Percentiles rank a stretch among this genome's conserved stretches.
phyloP scores from a whole-genome alignment of 2,797 vertebrate species.

The Chromis chromis region DNA sequence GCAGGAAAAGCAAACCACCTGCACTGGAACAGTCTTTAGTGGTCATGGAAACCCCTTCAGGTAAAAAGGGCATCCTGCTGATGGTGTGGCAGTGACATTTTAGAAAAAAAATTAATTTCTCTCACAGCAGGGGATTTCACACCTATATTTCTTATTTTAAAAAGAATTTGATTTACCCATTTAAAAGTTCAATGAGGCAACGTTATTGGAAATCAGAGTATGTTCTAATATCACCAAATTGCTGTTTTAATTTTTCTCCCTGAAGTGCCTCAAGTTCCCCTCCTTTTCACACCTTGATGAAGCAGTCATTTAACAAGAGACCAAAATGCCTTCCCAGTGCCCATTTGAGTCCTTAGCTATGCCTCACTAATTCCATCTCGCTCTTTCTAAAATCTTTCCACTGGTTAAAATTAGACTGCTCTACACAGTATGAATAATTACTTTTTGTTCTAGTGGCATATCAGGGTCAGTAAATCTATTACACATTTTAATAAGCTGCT shows the following conservation, averaged over 20 bases:
- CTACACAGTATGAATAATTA: conserved; percentile 87
- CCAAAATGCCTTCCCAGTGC: conserved; percentile 75
- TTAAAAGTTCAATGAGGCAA: conserved; percentile 48
- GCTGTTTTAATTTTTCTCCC: conserved; percentile 67
- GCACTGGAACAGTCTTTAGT: conserved; percentile 41
- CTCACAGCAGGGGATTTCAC: conserved; percentile 20
- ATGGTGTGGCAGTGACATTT: conserved; percentile 61
- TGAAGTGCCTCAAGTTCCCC: conserved; percentile 39
- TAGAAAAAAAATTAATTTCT: conserved; percentile 38
- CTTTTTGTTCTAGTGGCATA: conserved; percentile 87
- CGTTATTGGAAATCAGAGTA: conserved; percentile 65
- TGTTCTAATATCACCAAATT: conserved; percentile 65
- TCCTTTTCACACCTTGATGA: conserved; percentile 79
- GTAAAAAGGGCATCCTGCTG: conserved; percentile 56
- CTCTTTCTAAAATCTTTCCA: conserved; percentile 88
- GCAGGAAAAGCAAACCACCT: conserved; percentile 53
- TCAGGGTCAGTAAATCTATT: conserved; percentile 89
- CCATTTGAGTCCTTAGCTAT: conserved; percentile 85
- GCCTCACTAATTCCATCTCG: conserved; percentile 88
- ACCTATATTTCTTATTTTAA: conserved; percentile 2
- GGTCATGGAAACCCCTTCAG: conserved; percentile 41
- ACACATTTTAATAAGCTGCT: conserved; percentile 87
- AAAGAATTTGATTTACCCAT: conserved; percentile 22
- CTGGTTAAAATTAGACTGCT: conserved; percentile 85
- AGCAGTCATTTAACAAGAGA: conserved; percentile 80